Conservation (phyloP, 1,140 invertebrate genomes). For the Leptinotarsa lineolata region DNA sequence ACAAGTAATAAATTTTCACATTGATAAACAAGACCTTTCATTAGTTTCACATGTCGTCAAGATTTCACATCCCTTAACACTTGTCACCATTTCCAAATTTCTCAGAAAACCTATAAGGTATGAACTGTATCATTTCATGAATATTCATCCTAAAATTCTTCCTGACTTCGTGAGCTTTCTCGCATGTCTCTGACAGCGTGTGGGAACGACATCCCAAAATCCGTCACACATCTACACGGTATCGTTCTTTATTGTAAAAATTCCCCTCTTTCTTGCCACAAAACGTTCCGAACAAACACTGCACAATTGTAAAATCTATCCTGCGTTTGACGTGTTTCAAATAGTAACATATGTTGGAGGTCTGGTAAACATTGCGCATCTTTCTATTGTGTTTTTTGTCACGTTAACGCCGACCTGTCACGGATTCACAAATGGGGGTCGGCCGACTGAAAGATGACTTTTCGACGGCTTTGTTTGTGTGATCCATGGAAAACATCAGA, state of each 20-base stretch:
- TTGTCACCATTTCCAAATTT: too few species aligned
- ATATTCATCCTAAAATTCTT: neutral
- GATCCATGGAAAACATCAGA: conserved; percentile 13
- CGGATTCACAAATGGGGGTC: conserved; percentile 25
- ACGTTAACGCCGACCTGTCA: conserved; percentile 19
- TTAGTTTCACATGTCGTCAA: too few species aligned
- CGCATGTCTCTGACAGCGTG: neutral
- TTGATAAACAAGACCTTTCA: too few species aligned
- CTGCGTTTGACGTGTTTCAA: conserved; percentile 27
- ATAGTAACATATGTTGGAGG: conserved; percentile 24
- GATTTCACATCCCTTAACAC: too few species aligned
- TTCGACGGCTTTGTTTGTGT: conserved; percentile 5
- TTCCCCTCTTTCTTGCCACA: neutral
- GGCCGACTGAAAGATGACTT: neutral
- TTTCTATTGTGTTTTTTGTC: conserved; percentile 29
- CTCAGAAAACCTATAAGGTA: too few species aligned
- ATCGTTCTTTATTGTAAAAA: conserved; percentile 13
- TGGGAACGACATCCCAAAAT: neutral
- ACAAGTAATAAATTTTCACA: too few species aligned
- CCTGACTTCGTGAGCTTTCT: neutral
- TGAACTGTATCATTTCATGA: too few species aligned
- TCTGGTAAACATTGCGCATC: conserved; percentile 28
- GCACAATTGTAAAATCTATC: conserved; percentile 20
- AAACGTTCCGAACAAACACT: neutral
- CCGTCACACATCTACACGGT: neutral